A percentile compares a stretch with the other conserved stretches of the same genome.
phyloP scores from a whole-genome alignment of 2,113 vertebrate species.

The Grus americana region DNA sequence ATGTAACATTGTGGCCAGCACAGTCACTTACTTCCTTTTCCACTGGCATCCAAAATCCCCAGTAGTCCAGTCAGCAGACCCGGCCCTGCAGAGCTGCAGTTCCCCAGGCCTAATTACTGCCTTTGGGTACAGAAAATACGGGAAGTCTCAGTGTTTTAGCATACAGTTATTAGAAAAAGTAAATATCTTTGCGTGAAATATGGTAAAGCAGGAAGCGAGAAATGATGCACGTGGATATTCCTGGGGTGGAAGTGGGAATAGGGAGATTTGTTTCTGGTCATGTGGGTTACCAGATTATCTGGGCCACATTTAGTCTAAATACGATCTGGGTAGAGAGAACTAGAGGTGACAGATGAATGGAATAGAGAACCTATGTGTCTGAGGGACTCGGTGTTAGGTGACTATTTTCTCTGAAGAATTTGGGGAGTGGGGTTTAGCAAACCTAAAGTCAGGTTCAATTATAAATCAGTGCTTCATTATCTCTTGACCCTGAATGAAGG shows the following conservation, averaged over 20 bases:
- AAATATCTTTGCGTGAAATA: neutral
- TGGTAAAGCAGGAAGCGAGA: neutral
- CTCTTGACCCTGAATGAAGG: neutral
- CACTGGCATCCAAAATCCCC: neutral
- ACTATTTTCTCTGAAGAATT: neutral
- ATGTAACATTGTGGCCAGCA: neutral
- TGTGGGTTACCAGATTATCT: neutral
- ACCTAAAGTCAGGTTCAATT: neutral
- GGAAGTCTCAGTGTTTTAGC: neutral
- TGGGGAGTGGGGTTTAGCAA: neutral
- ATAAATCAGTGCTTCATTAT: neutral
- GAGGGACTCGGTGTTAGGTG: neutral
- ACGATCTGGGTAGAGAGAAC: neutral
- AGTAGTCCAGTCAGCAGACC: neutral
- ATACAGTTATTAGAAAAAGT: neutral
- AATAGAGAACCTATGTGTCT: neutral
- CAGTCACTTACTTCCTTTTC: neutral
- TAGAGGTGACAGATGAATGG: neutral
- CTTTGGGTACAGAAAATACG: neutral
- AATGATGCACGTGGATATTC: neutral
- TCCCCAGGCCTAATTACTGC: neutral
- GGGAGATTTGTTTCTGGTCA: neutral
- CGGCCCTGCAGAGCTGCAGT: neutral
- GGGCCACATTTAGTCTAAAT: neutral
- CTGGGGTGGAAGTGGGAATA: neutral